Evolutionary conservation across 2,888 invertebrate species (phyloP), one percentile per base, ranked within the genome.

Genomic region (Bimastos eiseni): DNA sequence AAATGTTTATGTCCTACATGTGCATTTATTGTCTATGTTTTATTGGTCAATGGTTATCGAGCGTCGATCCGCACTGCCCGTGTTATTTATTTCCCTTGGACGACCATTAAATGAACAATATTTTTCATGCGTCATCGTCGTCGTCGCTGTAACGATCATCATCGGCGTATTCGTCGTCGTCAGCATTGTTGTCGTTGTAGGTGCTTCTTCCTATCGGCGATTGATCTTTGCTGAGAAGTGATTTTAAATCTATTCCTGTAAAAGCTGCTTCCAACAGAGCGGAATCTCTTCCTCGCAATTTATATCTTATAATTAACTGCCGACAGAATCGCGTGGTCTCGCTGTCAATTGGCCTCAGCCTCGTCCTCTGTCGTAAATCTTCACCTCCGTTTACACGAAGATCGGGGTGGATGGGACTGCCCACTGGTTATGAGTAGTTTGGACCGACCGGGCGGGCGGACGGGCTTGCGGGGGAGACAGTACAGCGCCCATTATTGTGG

Each of bases 221-320:
- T 70, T 70, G 70, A 70, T 70, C n/a, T 70, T n/a, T n/a, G 70
- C n/a, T 70, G 70, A n/a, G n/a, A n/a, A 70, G 30, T 70, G 70
- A 70, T 70, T 70, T 70, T 70, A 70, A 70, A 70, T 70, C 30
- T 70, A 13, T 70, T 70, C 70, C 30, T n/a, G 30, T 49, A 8
- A 70, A 70, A 30, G 30, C 70, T n/a, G 70, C 70, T 70, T 70
- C 70, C n/a, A n/a, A n/a, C 8, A 17, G 49, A 6, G 24, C 49
- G 49, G 44, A 55, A 55, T 55, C 55, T 17, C 44, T 44, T 44
- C 55, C 24, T n/a, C 70, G 70, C 30, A 70, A 70, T 70, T 70
- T 70, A 70, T 70, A n/a, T 70, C n/a, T 70, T 70, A 70, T 30
- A 70, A 70, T 30, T 70, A 70, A 70, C 70, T 70, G 70, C 70